Evolutionary conservation across 1,140 invertebrate species (phyloP), one percentile per base, ranked within the genome.

Genomic region (Melitaea cinxia): DNA sequence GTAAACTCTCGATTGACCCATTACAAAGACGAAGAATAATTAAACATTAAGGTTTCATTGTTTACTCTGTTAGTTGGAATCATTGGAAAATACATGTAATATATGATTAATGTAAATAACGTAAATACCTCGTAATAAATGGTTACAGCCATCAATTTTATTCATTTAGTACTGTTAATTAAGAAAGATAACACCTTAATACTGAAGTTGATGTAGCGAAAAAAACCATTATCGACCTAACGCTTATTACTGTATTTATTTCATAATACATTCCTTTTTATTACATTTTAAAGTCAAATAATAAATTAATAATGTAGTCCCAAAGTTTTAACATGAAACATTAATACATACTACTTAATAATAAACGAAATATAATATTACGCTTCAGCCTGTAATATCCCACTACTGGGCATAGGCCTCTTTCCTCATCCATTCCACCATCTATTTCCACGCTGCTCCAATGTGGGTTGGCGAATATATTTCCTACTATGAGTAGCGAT

Each of bases 91-190:
- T 6, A 33, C 30, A 7, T 9, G 30, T 33, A 33, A 33, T 33
- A 33, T 33, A 33, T 33, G 7, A 33, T 33, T 33, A 33, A 6
- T 33, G 6, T 52, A 52, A 52, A 26, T 30, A 28, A 15, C 10
- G 24, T 14, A 52, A 7, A 7, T 52, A 15, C 15, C 49, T 52
- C 24, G 6, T 10, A 52, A 52, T 26, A 26, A 52, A 26, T 28
- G 49, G n/a, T n/a, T 52, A 14, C 28, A 52, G 24, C 49, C 12
- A 39, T 39, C 35, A 39, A 39, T 14, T 39, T 39, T 39, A 4
- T 33, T 33, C n/a, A 39, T 15, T 14, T 39, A 39, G 15, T 9
- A 14, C 14, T 39, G 6, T 39, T 39, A 39, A 39, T 14, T 39
- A 9, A 12, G 9, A 39, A 39, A 39, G 35, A 39, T 39, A 39